These are phyloP conservation scores for Ibycter americanus DNA, from an alignment of 2,797 vertebrate species.

Conservation along the genomic window DNA sequence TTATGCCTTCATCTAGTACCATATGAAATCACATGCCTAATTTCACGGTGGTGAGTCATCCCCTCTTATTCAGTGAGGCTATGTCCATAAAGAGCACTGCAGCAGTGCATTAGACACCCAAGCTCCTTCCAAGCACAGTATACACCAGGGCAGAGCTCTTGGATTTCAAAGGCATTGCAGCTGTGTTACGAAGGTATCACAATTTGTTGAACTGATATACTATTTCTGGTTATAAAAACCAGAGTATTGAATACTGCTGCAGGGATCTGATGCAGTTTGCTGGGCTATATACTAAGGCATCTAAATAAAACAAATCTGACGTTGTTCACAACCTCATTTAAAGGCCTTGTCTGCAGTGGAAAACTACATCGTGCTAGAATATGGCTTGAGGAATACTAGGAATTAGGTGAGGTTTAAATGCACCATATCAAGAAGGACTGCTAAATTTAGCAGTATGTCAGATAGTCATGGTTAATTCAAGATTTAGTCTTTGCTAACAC, in stretches of 20 bases:
- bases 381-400: not conserved
- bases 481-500: not conserved
- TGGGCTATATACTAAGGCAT: not conserved
- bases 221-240: not conserved
- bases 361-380: not conserved
- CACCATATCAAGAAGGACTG: not conserved
- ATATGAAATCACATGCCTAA: not conserved
- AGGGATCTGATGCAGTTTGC: not conserved
- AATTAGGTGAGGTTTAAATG: not conserved
- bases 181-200: not conserved
- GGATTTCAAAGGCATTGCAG: not conserved
- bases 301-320: not conserved
- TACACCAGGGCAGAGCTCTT: not conserved
- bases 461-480: not conserved
- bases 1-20: not conserved
- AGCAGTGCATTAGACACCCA: not conserved
- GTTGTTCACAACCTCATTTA: not conserved
- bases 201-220: not conserved
- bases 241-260: not conserved
- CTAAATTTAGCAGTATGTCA: not conserved
- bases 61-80: not conserved
- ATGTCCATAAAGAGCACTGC: not conserved
- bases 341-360: not conserved
- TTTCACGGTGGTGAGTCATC: not conserved
- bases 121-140: not conserved